Conservation (phyloP, 2,888 invertebrate species). For the Brassicogethes aeneus region DNA sequence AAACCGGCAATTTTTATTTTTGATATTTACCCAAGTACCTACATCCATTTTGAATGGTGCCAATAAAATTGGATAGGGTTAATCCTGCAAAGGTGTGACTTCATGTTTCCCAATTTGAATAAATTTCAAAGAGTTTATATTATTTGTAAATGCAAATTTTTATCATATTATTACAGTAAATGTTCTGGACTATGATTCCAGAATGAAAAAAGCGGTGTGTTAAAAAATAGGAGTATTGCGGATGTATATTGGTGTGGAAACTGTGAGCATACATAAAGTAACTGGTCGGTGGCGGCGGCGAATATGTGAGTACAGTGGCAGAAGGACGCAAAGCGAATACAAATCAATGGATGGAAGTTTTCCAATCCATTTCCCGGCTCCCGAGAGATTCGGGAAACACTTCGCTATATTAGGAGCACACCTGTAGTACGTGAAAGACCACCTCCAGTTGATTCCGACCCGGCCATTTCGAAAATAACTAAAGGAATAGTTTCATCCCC, state of each 20-base stretch:
- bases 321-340: constrained; percentile 35
- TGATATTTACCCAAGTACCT: too few relatives aligned
- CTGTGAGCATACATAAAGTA: constrained; percentile 22
- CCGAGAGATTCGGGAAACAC: constrained; percentile 26
- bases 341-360: constrained; percentile 43
- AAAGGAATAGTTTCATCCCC: constrained; percentile 11
- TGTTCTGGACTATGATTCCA: too few relatives aligned
- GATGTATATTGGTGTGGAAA: constrained; percentile 2
- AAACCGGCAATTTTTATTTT: too few relatives aligned
- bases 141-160: too few relatives aligned
- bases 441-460: neutral
- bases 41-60: too few relatives aligned
- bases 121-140: too few relatives aligned
- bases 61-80: too few relatives aligned
- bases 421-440: constrained; percentile 27
- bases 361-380: constrained; percentile 39
- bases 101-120: too few relatives aligned
- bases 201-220: neutral
- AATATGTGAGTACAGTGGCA: constrained; percentile 32
- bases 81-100: too few relatives aligned
- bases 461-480: constrained; percentile 8
- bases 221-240: neutral
- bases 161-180: too few relatives aligned
- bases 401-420: constrained; percentile 33
- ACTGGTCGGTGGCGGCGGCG: constrained; percentile 29